phyloP scores from a whole-genome alignment of 2,113 vertebrate genomes.

The Triplophysa rosa region DNA sequence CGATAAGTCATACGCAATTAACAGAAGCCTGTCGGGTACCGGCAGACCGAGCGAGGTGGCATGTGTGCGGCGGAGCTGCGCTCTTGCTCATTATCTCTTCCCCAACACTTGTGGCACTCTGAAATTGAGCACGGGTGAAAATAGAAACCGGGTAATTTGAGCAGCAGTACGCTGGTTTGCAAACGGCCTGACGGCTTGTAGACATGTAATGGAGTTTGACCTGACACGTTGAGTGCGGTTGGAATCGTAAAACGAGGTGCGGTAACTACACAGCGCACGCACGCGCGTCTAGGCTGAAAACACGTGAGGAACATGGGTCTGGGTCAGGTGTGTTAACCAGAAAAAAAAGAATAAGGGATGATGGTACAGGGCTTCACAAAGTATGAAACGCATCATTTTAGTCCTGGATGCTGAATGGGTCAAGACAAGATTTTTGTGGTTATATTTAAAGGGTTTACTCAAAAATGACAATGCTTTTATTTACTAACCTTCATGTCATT shows the following conservation, averaged over 20 bases:
- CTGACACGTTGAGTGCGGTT: slow-evolving; percentile 15
- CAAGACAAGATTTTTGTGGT: too few relatives aligned
- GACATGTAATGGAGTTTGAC: slow-evolving; percentile 25
- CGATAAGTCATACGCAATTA: slow-evolving; percentile 74
- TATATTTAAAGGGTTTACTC: too few relatives aligned
- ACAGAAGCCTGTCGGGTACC: slow-evolving; percentile 55
- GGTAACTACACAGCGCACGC: slow-evolving; percentile 4
- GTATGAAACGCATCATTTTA: not conserved
- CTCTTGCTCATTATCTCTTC: slow-evolving; percentile 45
- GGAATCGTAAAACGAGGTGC: not conserved
- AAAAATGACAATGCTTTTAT: too few relatives aligned
- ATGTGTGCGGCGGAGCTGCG: slow-evolving; percentile 13
- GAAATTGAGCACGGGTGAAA: slow-evolving; percentile 42
- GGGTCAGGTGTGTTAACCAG: not conserved
- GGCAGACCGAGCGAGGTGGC: not conserved
- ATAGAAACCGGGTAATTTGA: slow-evolving; percentile 33
- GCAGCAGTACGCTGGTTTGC: not conserved
- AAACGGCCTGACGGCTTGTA: slow-evolving; percentile 1
- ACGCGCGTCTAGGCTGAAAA: not conserved
- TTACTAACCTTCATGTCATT: too few relatives aligned
- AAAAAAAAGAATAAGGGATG: not conserved
- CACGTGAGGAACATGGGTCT: not conserved
- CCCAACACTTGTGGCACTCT: slow-evolving; percentile 31
- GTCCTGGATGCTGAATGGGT: not conserved
- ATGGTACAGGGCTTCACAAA: not conserved